Evolutionary conservation across 1,140 invertebrate genomes (phyloP), one percentile per base, ranked within the genome.

Genomic region (Drosophila teissieri): DNA sequence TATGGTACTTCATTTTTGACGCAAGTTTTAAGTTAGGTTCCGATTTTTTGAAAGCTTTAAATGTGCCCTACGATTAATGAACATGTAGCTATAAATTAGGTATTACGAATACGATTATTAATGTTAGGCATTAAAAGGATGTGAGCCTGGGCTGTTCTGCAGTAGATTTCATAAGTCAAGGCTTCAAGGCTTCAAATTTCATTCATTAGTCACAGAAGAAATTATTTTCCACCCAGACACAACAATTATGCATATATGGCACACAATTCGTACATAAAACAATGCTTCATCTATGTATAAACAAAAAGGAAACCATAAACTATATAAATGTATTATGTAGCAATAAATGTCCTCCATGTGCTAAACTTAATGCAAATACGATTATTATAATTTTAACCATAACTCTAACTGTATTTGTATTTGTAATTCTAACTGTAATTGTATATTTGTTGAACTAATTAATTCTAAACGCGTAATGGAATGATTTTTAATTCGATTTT

Each of bases 281-380:
- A 44, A 39, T 12, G 72, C 45, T 49, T 68, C 46, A 60, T 44
- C 44, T 55, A 73, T 78, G 68, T 75, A 80, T 56, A 60, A 70
- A 64, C 27, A 27, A 45, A 40, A 46, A 55, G 73, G 52, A 79
- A 72, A 78, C 54, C 69, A 68, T 74, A 61, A 54, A 72, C 74
- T 72, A 60, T 69, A 63, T 79, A 54, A 79, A 73, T 86, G 83
- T 89, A 89, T 89, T 88, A 89, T 69, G 68, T 91, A 90, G 83
- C 69, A 68, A 84, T 86, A 84, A 85, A 89, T 81, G 83, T 89
- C 86, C 90, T 91, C 90, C 90, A 91, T 91, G 90, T 91, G 90
- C 90, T 91, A 91, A 91, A 91, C 77, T 56, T 74, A 69, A 78
- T 65, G 72, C 80, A 74, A 63, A 73, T 73, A 73, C 53, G 53